These are phyloP conservation scores for Eriosoma lanigerum DNA, from an alignment of 1,140 invertebrate species.

Conservation along the genomic window DNA sequence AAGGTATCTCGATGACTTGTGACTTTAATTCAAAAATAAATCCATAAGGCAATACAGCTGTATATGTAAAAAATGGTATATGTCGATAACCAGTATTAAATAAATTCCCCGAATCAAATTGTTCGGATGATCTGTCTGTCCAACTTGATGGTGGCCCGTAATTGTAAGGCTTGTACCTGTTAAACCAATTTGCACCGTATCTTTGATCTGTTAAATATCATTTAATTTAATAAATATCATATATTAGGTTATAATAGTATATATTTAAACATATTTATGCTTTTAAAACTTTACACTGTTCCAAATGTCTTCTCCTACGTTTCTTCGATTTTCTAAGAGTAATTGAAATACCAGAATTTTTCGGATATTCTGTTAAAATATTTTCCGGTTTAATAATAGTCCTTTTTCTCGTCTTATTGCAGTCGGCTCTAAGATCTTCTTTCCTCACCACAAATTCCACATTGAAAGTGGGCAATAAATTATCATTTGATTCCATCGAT, in stretches of 20 bases:
- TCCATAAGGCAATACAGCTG: conserved; percentile 72
- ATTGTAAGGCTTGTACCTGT: conserved; percentile 7
- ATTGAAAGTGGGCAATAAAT: conserved; percentile 26
- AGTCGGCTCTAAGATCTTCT: conserved; percentile 10
- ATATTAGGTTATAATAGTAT: neutral
- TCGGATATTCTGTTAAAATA: conserved; percentile 12
- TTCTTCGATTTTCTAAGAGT: conserved; percentile 3
- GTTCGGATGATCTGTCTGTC: conserved; percentile 1
- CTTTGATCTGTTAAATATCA: conserved; percentile 48
- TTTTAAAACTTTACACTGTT: conserved; percentile 25
- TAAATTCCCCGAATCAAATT: conserved; percentile 23
- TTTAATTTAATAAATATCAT: neutral
- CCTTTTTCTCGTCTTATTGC: conserved; percentile 14
- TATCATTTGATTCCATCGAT: conserved; percentile 13
- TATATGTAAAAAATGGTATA: conserved; percentile 65
- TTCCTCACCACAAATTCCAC: conserved; percentile 26
- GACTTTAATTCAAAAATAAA: conserved; percentile 72
- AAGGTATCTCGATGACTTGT: conserved; percentile 71
- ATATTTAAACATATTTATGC: neutral
- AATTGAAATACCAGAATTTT: conserved; percentile 35
- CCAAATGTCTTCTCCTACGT: conserved; percentile 30
- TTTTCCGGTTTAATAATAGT: conserved; percentile 26
- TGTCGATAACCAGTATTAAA: conserved; percentile 52
- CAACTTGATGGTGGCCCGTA: neutral
- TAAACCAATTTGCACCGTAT: conserved; percentile 48